Base-by-base conservation (phyloP, 1,140 invertebrate genomes). In the fruit fly (Drosophila melanogaster) region DNA sequence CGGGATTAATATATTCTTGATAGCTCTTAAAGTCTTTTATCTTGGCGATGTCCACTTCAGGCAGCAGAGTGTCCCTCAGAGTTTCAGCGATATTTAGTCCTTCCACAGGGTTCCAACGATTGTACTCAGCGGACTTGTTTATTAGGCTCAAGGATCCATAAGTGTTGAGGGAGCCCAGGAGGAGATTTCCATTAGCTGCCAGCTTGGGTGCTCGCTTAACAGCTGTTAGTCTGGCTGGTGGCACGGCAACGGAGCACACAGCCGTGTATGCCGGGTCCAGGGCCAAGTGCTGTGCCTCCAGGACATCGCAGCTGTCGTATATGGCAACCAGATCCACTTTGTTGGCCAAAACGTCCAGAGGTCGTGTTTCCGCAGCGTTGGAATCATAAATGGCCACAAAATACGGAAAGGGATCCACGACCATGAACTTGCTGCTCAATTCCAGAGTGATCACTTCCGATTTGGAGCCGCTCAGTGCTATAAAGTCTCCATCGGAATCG, bases 361-460 rank as follows among this genome's bases (percentile, higher is more conserved):
- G 81, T 3, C 77, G 64, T 1, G 15, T 24, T 11, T 69, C 50
- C n/a, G 46, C 37, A 4, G n/a, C 14, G 0, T 10, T 11, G 0
- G 37, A 47, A 1, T 71, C 49, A 2, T 53, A 53, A n/a, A 1
- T 15, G 4, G 66, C 58, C 8, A 71, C 14, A 1, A 53, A 17
- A 12, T 77, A 91, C 5, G 85, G 86, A 26, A 84, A 59, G 3
- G 62, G 53, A 24, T 64, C 24, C 1, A 50, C 33, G 3, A 10
- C 22, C 2, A 7, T 43, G 3, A 22, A 30, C 24, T 80, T 83
- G 53, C 44, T 40, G 14, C 47, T 69, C 33, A 90, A 15, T 30
- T 91, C 81, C 41, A 91, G 51, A 0, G 83, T 84, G 4, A 75
- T 4, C 3, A 87, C 19, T 24, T 75, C 60, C 17, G 50, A 15